phyloP scores from a whole-genome alignment of 2,797 vertebrate species.

The Antrozous pallidus region DNA sequence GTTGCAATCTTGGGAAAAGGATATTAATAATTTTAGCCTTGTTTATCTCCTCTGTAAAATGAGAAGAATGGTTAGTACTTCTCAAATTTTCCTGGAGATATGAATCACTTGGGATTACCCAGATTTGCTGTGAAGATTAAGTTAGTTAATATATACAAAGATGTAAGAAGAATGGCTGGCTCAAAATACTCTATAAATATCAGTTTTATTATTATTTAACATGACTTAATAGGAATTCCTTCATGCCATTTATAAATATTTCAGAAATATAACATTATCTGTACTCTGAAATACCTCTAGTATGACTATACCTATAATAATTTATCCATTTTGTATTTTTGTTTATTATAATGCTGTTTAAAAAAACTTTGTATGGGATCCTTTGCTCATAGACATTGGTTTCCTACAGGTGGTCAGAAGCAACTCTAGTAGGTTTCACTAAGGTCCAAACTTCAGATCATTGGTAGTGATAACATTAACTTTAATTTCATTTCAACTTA shows the following conservation, averaged over 20 bases:
- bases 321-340: conserved; percentile 22
- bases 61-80: neutral
- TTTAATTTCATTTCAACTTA: neutral
- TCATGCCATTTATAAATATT: conserved; percentile 2
- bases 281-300: conserved; percentile 12
- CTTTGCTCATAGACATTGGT: neutral
- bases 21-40: neutral
- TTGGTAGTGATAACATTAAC: neutral
- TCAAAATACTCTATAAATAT: conserved; percentile 1
- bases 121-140: conserved; percentile 22
- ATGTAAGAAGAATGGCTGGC: neutral
- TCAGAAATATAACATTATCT: neutral
- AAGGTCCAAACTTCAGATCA: neutral
- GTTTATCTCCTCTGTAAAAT: conserved; percentile 8
- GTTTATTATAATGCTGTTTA: neutral
- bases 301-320: neutral
- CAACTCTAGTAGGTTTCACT: neutral
- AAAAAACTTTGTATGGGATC: conserved; percentile 5
- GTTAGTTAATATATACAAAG: neutral
- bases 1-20: neutral
- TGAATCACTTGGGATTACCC: neutral
- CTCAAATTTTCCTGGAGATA: neutral
- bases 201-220: conserved; percentile 29
- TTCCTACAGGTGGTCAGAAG: neutral
- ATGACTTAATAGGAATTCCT: conserved; percentile 3